Conservation (phyloP, 2,113 vertebrate genomes). For the Rallus limicola region DNA sequence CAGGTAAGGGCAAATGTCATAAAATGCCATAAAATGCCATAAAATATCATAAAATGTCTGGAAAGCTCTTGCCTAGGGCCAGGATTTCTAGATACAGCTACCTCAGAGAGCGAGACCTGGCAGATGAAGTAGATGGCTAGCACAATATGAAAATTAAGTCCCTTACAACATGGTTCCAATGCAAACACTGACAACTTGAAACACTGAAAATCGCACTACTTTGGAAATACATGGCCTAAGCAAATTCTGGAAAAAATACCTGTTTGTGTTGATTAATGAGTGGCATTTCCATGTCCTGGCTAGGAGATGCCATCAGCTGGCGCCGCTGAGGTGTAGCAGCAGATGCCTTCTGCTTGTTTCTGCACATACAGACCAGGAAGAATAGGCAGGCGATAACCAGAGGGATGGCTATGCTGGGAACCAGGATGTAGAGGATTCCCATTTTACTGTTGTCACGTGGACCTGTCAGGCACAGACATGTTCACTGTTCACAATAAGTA, state of each 20-base stretch:
- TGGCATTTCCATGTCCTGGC: slow-evolving; percentile 93
- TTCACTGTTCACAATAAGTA: background rate
- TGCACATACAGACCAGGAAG: slow-evolving; percentile 94
- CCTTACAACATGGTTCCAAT: fast-evolving
- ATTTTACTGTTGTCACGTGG: slow-evolving; percentile 88
- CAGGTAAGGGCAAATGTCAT: background rate
- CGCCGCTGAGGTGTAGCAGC: slow-evolving; percentile 82
- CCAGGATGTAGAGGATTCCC: slow-evolving; percentile 94
- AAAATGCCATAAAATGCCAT: background rate
- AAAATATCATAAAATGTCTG: background rate
- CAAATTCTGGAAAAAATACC: slow-evolving; percentile 72
- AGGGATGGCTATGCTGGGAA: slow-evolving; percentile 93
- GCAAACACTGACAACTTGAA: background rate
- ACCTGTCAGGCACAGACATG: slow-evolving; percentile 71
- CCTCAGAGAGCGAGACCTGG: background rate
- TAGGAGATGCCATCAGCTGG: slow-evolving; percentile 86
- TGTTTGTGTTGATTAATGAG: slow-evolving; percentile 92
- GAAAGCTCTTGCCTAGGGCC: background rate
- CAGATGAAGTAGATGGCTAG: background rate
- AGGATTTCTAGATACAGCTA: background rate
- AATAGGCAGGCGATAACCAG: slow-evolving; percentile 93
- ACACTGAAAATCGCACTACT: fast-evolving
- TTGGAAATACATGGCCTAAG: background rate
- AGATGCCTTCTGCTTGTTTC: slow-evolving; percentile 91
- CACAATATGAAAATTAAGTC: background rate